A percentile compares a stretch with the other conserved stretches of the same genome.
Evolutionary conservation across 2,797 vertebrate genomes (phyloP).

Genomic region (Thamnophis elegans): DNA sequence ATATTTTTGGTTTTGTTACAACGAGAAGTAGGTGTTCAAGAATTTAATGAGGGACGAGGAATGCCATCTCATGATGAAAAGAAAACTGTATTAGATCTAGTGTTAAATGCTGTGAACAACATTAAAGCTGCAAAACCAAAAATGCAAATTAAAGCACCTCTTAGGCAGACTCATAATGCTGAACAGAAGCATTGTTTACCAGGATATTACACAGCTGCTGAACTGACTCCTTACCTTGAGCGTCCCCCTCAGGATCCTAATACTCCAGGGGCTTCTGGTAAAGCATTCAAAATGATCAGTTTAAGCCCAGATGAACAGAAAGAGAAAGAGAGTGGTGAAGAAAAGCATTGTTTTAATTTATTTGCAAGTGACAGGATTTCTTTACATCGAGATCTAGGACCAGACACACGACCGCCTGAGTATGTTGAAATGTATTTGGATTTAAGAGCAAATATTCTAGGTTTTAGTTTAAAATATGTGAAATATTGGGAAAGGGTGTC

Average conservation of each 20-base stretch:
- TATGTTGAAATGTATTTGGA: conserved; percentile 73
- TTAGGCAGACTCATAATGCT: conserved; percentile 75
- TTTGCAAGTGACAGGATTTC: conserved; percentile 97
- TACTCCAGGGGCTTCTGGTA: conserved; percentile 89
- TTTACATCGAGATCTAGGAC: conserved; percentile 91
- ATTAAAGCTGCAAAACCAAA: conserved; percentile 91
- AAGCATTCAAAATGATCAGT: conserved; percentile 80
- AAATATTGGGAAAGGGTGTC: not conserved
- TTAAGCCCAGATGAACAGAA: conserved; percentile 85
- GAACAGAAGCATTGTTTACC: conserved; percentile 78
- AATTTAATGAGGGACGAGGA: conserved; percentile 83
- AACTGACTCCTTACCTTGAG: conserved; percentile 85
- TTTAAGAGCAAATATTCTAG: not conserved
- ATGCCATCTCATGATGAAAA: conserved; percentile 81
- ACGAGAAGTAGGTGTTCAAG: conserved; percentile 87
- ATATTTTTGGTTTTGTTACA: conserved; percentile 94
- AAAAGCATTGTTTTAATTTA: conserved; percentile 97
- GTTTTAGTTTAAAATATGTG: conserved; percentile 2
- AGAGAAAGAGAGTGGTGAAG: conserved; percentile 88
- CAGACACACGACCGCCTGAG: conserved; percentile 97
- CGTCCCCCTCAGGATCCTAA: conserved; percentile 85
- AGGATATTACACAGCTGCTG: conserved; percentile 87
- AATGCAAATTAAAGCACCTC: conserved; percentile 94
- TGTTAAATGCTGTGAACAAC: conserved; percentile 94
- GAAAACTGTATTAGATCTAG: conserved; percentile 86